Percentiles rank a stretch among this genome's conserved stretches.
phyloP scores from a whole-genome alignment of 2,113 vertebrate genomes.

The Megaceryle torquata region DNA sequence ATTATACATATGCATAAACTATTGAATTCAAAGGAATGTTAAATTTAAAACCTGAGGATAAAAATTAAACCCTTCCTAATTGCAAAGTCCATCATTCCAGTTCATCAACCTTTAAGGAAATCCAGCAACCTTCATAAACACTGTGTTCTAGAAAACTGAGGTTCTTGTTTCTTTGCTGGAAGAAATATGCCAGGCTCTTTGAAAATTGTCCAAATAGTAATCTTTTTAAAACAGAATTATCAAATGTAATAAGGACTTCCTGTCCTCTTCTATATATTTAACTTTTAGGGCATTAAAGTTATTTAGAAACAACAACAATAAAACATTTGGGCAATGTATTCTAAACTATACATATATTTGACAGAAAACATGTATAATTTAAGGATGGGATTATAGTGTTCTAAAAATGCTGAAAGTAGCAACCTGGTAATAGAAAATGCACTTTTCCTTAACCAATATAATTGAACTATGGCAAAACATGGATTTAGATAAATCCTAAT shows the following conservation, averaged over 20 bases:
- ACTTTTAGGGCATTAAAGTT: background rate
- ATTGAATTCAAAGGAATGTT: background rate
- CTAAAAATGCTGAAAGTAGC: background rate
- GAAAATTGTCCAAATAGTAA: background rate
- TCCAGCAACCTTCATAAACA: background rate
- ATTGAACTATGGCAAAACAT: background rate
- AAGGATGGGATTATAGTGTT: background rate
- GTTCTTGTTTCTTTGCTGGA: background rate
- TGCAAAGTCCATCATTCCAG: background rate
- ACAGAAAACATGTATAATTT: background rate
- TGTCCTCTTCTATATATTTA: background rate
- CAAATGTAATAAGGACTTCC: background rate
- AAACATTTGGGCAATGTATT: background rate
- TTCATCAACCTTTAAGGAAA: conserved; percentile 18
- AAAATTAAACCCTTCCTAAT: background rate
- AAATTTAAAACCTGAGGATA: background rate
- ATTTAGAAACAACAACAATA: background rate
- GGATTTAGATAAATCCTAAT: background rate
- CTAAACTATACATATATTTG: background rate
- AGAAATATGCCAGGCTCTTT: background rate
- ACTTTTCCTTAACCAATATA: background rate
- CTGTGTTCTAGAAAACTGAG: background rate
- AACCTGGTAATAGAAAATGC: background rate
- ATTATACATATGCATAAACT: background rate
- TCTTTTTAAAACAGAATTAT: conserved; percentile 5